A percentile compares a stretch with the other conserved stretches of the same genome.
Conservation (phyloP, 2,113 vertebrate species). For the Potamarius usumacintae region DNA sequence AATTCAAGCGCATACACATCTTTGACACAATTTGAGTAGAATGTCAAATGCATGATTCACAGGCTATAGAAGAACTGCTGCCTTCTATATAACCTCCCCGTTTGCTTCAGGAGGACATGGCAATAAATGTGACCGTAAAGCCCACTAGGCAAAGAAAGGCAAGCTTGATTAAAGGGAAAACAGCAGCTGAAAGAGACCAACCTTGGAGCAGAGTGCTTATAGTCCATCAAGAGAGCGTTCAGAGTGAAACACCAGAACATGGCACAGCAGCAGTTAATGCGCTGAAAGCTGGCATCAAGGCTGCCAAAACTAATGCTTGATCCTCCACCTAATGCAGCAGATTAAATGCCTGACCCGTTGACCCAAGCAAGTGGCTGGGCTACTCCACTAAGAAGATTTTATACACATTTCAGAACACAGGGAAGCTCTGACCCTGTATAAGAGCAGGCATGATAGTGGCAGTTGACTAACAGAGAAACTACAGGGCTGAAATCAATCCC, state of each 20-base stretch:
- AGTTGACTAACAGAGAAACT: not conserved
- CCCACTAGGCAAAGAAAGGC: not conserved
- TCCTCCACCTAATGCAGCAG: slow-evolving; percentile 1
- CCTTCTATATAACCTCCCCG: not conserved
- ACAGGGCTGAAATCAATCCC: not conserved
- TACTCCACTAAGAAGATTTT: not conserved
- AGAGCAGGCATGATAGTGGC: not conserved
- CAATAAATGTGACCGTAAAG: not conserved
- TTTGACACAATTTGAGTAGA: not conserved
- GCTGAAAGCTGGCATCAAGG: not conserved
- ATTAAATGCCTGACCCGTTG: not conserved
- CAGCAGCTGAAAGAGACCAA: slow-evolving; percentile 9
- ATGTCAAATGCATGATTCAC: not conserved
- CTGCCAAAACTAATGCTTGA: not conserved
- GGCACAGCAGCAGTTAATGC: not conserved
- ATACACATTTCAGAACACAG: not conserved
- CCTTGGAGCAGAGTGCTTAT: not conserved
- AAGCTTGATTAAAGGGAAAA: not conserved
- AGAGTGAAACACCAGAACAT: not conserved
- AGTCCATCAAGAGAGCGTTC: not conserved
- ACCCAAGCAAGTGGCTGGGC: not conserved
- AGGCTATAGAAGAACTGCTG: not conserved
- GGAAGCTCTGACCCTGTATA: not conserved
- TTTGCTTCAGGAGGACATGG: not conserved
- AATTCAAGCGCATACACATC: not conserved